phyloP scores from a whole-genome alignment of 2,888 invertebrate genomes.

The Lymantria monacha region DNA sequence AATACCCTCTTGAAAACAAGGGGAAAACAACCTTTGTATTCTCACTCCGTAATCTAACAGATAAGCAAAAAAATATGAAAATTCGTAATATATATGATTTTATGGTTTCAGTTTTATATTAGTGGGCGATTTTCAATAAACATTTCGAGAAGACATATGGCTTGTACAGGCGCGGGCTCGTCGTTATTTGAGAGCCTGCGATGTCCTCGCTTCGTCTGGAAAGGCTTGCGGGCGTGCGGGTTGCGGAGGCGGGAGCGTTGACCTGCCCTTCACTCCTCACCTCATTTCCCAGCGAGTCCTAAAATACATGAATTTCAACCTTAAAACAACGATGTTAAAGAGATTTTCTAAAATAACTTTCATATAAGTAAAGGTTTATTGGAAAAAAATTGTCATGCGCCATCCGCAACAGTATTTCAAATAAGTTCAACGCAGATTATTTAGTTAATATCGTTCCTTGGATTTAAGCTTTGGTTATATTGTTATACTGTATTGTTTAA shows the following conservation, averaged over 20 bases:
- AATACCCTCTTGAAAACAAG: too few species aligned
- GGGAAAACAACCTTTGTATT: too few species aligned
- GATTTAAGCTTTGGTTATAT: too few species aligned
- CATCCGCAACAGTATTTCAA: constrained; percentile 62
- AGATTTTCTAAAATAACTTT: constrained; percentile 46
- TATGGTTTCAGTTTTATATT: too few species aligned
- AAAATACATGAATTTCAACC: constrained; percentile 58
- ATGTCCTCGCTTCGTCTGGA: constrained; percentile 35
- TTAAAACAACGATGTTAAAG: constrained; percentile 52
- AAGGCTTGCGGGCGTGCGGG: constrained; percentile 31
- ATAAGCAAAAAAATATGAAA: too few species aligned
- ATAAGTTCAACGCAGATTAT: constrained; percentile 62
- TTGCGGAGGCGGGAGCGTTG: constrained; percentile 50
- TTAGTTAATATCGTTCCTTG: constrained; percentile 23
- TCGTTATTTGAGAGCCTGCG: constrained; percentile 32
- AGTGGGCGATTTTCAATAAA: constrained; percentile 26
- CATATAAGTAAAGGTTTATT: constrained; percentile 46
- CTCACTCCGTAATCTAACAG: too few species aligned
- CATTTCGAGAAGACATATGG: constrained; percentile 45
- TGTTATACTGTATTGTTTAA: too few species aligned
- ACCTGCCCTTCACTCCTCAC: constrained; percentile 60
- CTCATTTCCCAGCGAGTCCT: constrained; percentile 40
- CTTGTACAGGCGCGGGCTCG: constrained; percentile 27
- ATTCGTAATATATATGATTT: too few species aligned
- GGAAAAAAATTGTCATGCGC: constrained; percentile 59